These are phyloP conservation scores for Sebastes nivosus DNA, from an alignment of 2,797 vertebrate species.

Conservation along the genomic window DNA sequence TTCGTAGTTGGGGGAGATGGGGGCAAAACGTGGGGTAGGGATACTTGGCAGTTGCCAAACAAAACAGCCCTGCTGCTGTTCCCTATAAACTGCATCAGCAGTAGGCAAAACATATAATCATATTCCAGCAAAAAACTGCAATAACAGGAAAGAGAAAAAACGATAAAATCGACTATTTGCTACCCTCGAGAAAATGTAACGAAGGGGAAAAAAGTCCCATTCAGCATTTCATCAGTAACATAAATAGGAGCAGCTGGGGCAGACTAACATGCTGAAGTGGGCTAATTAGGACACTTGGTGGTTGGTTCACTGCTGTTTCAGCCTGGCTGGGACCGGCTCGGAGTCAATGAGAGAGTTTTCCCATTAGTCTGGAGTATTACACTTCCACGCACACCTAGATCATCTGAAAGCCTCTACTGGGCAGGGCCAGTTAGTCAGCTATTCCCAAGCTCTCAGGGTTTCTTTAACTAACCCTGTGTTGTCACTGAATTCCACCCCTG, in stretches of 20 bases:
- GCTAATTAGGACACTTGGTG: slow-evolving; percentile 71
- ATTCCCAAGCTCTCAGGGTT: background rate
- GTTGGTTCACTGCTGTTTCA: slow-evolving; percentile 61
- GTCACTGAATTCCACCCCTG: slow-evolving; percentile 12
- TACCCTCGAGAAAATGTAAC: slow-evolving; percentile 69
- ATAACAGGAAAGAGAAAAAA: slow-evolving; percentile 74
- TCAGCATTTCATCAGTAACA: slow-evolving; percentile 76
- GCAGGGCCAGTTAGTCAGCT: slow-evolving; percentile 6
- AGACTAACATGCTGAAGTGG: slow-evolving; percentile 69
- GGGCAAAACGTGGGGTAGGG: slow-evolving; percentile 26
- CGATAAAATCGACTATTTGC: slow-evolving; percentile 73
- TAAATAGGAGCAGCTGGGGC: slow-evolving; percentile 75
- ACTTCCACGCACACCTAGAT: slow-evolving; percentile 19
- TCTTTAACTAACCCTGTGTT: slow-evolving; percentile 5
- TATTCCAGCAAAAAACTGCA: slow-evolving; percentile 62
- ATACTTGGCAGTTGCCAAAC: slow-evolving; percentile 62
- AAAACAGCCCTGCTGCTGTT: slow-evolving; percentile 56
- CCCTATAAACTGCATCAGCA: slow-evolving; percentile 59
- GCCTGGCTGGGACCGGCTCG: slow-evolving; percentile 42
- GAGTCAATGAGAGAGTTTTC: slow-evolving; percentile 42
- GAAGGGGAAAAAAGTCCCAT: slow-evolving; percentile 49
- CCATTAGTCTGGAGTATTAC: slow-evolving; percentile 30
- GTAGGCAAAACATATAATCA: slow-evolving; percentile 72
- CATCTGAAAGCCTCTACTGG: background rate
- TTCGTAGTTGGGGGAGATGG: background rate